phyloP scores from a whole-genome alignment of 2,888 invertebrate species.

The Drosophila greeni region DNA sequence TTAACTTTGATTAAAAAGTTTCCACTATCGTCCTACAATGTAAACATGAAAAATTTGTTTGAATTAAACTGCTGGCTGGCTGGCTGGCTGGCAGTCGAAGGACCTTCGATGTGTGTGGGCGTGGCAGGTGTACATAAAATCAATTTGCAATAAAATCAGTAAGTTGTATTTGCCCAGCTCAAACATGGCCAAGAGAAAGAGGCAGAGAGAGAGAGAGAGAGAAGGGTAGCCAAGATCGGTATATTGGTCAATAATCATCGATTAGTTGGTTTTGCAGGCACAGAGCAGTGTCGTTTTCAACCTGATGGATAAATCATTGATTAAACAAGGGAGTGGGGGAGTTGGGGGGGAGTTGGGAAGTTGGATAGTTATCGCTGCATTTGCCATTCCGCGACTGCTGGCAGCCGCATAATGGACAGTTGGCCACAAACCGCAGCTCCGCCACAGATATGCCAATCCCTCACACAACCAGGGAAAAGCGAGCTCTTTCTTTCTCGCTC shows the following conservation, averaged over 20 bases:
- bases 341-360: background rate
- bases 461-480: constrained; percentile 18
- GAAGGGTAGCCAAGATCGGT: constrained; percentile 5
- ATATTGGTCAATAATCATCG: constrained; percentile 1
- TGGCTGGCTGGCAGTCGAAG: constrained; percentile 16
- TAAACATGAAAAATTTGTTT: constrained; percentile 74
- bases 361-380: constrained; percentile 39
- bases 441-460: constrained; percentile 40
- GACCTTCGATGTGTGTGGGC: constrained; percentile 25
- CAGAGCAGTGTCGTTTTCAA: background rate
- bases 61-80: constrained; percentile 58
- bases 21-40: constrained; percentile 72
- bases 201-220: background rate
- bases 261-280: constrained; percentile 17
- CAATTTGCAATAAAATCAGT: constrained; percentile 73
- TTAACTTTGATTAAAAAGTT: constrained; percentile 74
- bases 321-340: constrained; percentile 33
- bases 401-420: constrained; percentile 32
- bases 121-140: constrained; percentile 67
- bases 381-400: constrained; percentile 42
- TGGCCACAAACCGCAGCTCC: constrained; percentile 52
- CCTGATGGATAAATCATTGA: constrained; percentile 52
- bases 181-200: constrained; percentile 48
- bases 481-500: too few species aligned
- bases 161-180: constrained; percentile 67